Base-by-base conservation (phyloP, 64 coral and sea anemone species). In the Porites lutea region DNA sequence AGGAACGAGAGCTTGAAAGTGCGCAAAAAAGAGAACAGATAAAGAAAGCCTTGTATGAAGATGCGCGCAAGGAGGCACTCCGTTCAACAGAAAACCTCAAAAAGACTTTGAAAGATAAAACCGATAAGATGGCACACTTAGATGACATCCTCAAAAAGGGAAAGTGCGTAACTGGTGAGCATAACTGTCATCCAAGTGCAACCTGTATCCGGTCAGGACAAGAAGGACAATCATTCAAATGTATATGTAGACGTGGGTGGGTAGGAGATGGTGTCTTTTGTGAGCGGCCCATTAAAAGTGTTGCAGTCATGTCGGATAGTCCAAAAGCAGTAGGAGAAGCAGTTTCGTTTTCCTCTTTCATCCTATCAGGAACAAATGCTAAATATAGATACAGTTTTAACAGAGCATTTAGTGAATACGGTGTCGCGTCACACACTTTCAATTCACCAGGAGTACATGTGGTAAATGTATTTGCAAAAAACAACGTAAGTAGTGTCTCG, bases 171-270 rank as follows among this genome's bases (percentile, higher is more conserved):
- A 94, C 79, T 8, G 88, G 93, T 2, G 93, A 94, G 70, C 89
- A 94, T 50, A 78, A 90, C 52, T 94, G 93, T 90, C 93, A 94
- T 52, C 87, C 93, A 0, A 84, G 90, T 51, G 93, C 93, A 11
- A 94, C 87, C 2, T 94, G 93, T 14, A 27, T 94, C 75, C 77
- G 79, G n/a, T 75, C 68, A 13, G 93, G 87, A 68, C 18, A 50
- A 64, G 69, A 90, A 2, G 93, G 93, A 1, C 87, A 94, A 18
- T 94, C 87, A 16, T 94, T 94, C 22, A 70, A 65, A 60, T 94
- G 93, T 71, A 19, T 75, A 1, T 94, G 93, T 19, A 94, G 59
- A 65, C 67, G 87, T 59, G 93, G 93, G n/a, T 94, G 93, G 93
- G 14, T 67, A 18, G 93, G 93, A 10, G 46, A 94, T 48, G 93